Evolutionary conservation across 2,113 vertebrate species (phyloP), one percentile per base, ranked within the genome.

Genomic region (Peromyscus leucopus): DNA sequence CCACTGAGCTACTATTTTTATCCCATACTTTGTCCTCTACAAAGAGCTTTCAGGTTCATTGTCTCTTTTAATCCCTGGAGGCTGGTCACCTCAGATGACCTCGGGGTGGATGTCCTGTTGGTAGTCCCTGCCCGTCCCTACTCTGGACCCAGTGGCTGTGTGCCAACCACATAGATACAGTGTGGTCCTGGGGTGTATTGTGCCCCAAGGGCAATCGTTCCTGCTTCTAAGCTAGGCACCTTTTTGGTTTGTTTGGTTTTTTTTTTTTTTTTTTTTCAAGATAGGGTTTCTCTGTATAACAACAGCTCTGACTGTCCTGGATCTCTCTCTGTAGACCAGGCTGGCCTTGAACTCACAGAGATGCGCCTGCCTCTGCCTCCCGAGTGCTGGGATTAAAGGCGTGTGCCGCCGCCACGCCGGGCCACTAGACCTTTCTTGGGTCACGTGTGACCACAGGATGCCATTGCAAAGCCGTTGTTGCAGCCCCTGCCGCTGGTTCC

Each of bases 1-100:
- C 36, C 31, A 55, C 63, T 67, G 36, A n/a, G 69, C 85, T 92
- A 94, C 95, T 96, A 15, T 94, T 95, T 98, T 95, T 86, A 91
- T 82, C 93, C 57, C 16, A 72, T 31, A 13, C 90, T 91, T 63
- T 51, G 26, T 89, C 94, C 61, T 94, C 82, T 9, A 16, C 74
- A 26, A 2, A 87, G 67, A 88, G 46, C 83, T 87, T 67, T 91
- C n/a, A 5, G 72, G 65, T 31, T 80, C 79, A 84, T 48, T 78
- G 91, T 97, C 93, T 76, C 42, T 48, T 78, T 85, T 90, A 87
- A 84, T 91, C 83, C 82, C 8, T 2, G 24, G 39, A 57, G 61
- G 61, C 82, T 33, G 39, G 33, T 57, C 90, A 69, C 91, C 42
- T 90, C 1, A 36, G 46, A 71, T 61, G 67, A 31, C 46, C 46